Evolutionary conservation across 2,888 invertebrate genomes (phyloP).

Genomic region (Tricholauxania praeusta): DNA sequence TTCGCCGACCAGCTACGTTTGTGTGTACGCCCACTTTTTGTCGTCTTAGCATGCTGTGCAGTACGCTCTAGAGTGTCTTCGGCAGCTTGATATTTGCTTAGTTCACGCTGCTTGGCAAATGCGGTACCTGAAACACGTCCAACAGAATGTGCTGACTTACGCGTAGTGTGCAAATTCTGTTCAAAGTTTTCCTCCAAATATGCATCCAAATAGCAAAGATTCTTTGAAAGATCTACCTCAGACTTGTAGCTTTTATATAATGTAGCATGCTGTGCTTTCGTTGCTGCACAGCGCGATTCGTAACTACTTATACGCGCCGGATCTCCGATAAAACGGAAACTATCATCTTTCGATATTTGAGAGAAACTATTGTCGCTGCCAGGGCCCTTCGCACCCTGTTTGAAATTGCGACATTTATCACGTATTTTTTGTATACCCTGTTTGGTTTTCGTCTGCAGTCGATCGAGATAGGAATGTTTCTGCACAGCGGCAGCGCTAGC

Average conservation of each 20-base stretch:
- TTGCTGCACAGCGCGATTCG: constrained; percentile 59
- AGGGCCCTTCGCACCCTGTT: constrained; percentile 44
- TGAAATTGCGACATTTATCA: constrained; percentile 65
- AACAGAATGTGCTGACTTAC: constrained; percentile 58
- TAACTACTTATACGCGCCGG: constrained; percentile 62
- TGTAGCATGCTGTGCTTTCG: constrained; percentile 51
- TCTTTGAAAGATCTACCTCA: constrained; percentile 66
- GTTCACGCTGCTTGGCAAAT: constrained; percentile 44
- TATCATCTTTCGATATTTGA: constrained; percentile 62
- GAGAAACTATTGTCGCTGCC: constrained; percentile 51
- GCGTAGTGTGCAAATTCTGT: constrained; percentile 54
- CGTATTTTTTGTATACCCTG: constrained; percentile 64
- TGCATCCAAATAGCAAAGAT: constrained; percentile 66
- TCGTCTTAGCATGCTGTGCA: neutral
- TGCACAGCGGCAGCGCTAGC: constrained; percentile 1
- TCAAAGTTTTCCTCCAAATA: constrained; percentile 68
- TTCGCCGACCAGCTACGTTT: constrained; percentile 61
- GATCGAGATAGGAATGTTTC: constrained; percentile 58
- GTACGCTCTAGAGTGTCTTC: constrained; percentile 13
- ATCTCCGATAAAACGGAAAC: constrained; percentile 64
- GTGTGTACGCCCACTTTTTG: constrained; percentile 46
- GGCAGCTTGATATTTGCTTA: constrained; percentile 31
- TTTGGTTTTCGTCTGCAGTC: constrained; percentile 64
- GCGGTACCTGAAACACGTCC: constrained; percentile 54
- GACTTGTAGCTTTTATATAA: constrained; percentile 68